A percentile compares a stretch with the other conserved stretches of the same genome.
These are phyloP conservation scores for Tringa solitaria DNA, from an alignment of 2,113 vertebrate species.

Conservation along the genomic window DNA sequence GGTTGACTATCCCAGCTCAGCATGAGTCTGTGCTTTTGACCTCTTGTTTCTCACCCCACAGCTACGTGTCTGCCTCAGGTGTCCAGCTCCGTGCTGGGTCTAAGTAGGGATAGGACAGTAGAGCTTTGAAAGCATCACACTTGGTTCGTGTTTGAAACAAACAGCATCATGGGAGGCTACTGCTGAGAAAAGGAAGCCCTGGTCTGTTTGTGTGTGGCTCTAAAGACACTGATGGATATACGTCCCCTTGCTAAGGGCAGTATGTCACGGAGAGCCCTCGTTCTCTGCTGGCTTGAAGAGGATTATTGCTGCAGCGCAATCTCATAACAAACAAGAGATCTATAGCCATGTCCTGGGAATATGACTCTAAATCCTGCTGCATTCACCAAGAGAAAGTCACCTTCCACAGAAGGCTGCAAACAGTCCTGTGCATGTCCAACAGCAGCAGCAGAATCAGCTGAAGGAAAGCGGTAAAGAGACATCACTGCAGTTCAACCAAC, in stretches of 20 bases:
- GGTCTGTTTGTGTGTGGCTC: not conserved
- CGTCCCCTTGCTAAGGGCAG: not conserved
- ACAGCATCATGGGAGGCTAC: not conserved
- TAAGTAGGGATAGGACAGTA: not conserved
- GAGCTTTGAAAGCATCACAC: not conserved
- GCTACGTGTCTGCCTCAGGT: not conserved
- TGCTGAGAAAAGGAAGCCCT: not conserved
- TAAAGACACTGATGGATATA: not conserved
- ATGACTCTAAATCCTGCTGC: slow-evolving; percentile 24
- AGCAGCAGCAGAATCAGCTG: not conserved
- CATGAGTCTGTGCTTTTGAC: not conserved
- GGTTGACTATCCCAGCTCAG: not conserved
- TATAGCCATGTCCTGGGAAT: not conserved
- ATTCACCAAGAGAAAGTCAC: slow-evolving; percentile 34
- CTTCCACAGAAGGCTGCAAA: slow-evolving; percentile 21
- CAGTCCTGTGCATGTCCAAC: not conserved
- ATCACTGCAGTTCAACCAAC: not conserved
- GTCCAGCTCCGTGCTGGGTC: not conserved
- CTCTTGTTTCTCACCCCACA: not conserved
- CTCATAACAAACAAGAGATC: slow-evolving; percentile 14
- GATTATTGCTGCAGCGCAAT: not conserved
- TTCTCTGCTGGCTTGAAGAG: not conserved
- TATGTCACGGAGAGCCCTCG: not conserved
- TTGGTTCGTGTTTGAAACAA: not conserved
- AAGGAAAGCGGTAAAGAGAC: not conserved